A percentile compares a stretch with the other conserved stretches of the same genome.
These are phyloP conservation scores for Empidonax alnorum DNA, from an alignment of 2,113 vertebrate genomes.

Conservation along the genomic window DNA sequence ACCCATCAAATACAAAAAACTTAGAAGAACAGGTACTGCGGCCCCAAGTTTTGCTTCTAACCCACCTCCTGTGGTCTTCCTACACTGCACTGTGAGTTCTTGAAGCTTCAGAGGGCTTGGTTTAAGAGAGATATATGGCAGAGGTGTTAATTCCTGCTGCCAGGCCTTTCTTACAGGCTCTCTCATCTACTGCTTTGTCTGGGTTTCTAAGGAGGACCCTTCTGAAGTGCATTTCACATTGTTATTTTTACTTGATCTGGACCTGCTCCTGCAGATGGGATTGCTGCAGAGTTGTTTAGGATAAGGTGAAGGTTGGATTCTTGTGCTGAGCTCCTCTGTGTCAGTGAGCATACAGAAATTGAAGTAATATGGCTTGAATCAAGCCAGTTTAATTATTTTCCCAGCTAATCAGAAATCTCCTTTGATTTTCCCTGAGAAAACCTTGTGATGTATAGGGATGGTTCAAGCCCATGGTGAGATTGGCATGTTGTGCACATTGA, in stretches of 20 bases:
- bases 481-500: background rate
- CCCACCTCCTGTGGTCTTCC: background rate
- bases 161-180: background rate
- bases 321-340: accelerated
- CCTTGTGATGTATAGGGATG: background rate
- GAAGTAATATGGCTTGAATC: background rate
- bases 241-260: background rate
- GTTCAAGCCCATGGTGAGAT: accelerated
- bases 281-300: background rate
- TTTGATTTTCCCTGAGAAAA: background rate
- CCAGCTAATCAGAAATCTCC: background rate
- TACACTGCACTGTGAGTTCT: background rate
- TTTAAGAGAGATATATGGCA: background rate
- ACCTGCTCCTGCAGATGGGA: background rate
- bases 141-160: conserved; percentile 18
- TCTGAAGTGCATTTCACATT: background rate
- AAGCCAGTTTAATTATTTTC: conserved; percentile 7
- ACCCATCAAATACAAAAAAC: background rate
- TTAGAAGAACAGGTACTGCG: conserved; percentile 31
- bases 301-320: background rate
- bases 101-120: background rate
- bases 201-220: background rate
- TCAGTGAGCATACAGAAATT: background rate
- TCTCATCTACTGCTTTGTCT: conserved; percentile 9
- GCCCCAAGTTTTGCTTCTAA: background rate